phyloP scores from a whole-genome alignment of 2,888 invertebrate species.

The Drosophila rubida region DNA sequence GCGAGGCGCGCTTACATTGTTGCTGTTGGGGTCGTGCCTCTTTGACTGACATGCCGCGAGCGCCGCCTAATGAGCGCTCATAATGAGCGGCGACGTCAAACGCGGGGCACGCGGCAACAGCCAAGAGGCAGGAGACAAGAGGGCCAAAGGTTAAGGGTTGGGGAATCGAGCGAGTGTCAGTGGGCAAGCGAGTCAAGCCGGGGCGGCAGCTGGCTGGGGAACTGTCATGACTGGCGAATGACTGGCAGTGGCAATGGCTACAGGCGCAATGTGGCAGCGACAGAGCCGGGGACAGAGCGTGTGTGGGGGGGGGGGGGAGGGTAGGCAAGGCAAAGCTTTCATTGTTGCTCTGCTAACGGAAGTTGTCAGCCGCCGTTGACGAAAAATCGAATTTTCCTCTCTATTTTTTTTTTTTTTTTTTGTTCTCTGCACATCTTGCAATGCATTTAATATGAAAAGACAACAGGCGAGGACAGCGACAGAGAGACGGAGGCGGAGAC shows the following conservation, averaged over 20 bases:
- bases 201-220: conserved; percentile 28
- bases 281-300: not conserved
- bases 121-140: no score
- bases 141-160: conserved; percentile 38
- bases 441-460: conserved; percentile 80
- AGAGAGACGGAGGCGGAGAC: conserved; percentile 8
- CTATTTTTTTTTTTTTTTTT: conserved; percentile 7
- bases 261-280: conserved; percentile 20
- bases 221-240: conserved; percentile 60
- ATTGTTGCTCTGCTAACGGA: conserved; percentile 65
- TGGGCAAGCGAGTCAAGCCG: conserved; percentile 2
- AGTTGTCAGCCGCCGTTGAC: conserved; percentile 67
- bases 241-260: conserved; percentile 48
- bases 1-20: conserved; percentile 18
- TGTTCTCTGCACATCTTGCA: conserved; percentile 60
- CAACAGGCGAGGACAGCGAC: conserved; percentile 69
- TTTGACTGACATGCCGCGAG: conserved; percentile 70
- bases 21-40: conserved; percentile 51
- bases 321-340: conserved; percentile 21
- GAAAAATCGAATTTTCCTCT: conserved; percentile 67
- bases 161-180: conserved; percentile 9
- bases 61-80: conserved; percentile 78
- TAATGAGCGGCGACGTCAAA: conserved; percentile 72
- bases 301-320: not conserved
- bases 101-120: not conserved